Base-by-base conservation (phyloP, 53 echinoderm and acorn worm genomes). In the Hippasteria phrygiana region DNA sequence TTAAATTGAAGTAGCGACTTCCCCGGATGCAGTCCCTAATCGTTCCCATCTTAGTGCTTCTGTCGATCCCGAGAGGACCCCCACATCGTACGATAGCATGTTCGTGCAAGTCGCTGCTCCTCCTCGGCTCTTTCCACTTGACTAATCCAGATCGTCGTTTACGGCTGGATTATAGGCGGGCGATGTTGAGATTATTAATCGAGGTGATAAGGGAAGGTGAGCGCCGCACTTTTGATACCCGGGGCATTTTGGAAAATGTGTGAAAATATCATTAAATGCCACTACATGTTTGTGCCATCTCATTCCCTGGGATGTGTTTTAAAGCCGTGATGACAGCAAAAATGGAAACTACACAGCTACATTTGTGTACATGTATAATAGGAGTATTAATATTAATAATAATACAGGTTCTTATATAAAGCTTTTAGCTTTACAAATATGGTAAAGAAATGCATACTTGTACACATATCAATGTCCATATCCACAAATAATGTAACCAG, bases 221-320 rank as follows among this genome's bases (percentile, higher is more conserved):
- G 39, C 39, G 2, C 72, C n/a, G 10, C 16, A 2, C 38, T 16
- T 17, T 27, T 39, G n/a, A 37, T 14, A 37, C 56, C 81, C 17
- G 32, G 3, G 63, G 81, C 81, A 7, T 46, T 62, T 62, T 56
- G 16, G 34, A 8, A 41, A 83, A 65, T 67, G 83, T 83, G 83
- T 66, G 66, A 83, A 59, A 83, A 83, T 81, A 81, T 81, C 64
- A 62, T 81, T 62, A 64, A 31, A 65, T 83, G 83, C 45, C 83
- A 65, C 66, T 45, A 28, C 4, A 38, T 83, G 83, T 83, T 83
- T 81, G 63, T 43, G 43, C 17, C 0, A 41, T 64, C 66, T 83
- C 46, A 48, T 64, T 38, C 42, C 36, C 41, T 4, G 12, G 43
- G 43, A 43, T 73, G 42, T 73, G 69, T 40, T 42, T 59, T n/a